A percentile compares a stretch with the other conserved stretches of the same genome.
These are phyloP conservation scores for Bombus balteatus DNA, from an alignment of 1,140 invertebrate species.

Conservation along the genomic window DNA sequence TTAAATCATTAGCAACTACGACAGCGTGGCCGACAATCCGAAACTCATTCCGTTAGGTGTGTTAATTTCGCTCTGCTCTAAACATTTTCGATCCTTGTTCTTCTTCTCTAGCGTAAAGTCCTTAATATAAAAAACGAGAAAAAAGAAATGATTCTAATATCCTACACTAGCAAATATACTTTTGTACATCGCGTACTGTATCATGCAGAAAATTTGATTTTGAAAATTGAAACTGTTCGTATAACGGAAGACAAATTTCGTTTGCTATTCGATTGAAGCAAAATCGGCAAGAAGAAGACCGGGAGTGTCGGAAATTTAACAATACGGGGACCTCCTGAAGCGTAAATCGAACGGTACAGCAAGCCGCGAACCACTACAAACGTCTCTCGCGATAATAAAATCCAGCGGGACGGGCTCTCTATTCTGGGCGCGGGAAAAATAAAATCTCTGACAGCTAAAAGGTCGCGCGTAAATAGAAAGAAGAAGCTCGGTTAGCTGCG, in stretches of 20 bases:
- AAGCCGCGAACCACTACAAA: too few species aligned
- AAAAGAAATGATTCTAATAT: too few species aligned
- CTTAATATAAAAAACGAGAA: not conserved
- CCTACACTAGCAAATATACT: too few species aligned
- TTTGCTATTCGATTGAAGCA: too few species aligned
- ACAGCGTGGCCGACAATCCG: constrained; percentile 69
- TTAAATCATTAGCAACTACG: constrained; percentile 76
- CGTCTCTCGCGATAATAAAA: not conserved
- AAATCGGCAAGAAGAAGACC: too few species aligned
- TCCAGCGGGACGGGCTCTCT: too few species aligned
- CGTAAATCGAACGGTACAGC: not conserved
- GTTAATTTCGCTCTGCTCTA: constrained; percentile 58
- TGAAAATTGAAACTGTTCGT: too few species aligned
- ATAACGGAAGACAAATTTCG: too few species aligned
- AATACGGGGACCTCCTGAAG: too few species aligned
- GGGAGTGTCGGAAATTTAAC: not conserved
- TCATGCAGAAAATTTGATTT: too few species aligned
- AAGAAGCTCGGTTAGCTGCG: constrained; percentile 10
- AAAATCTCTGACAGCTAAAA: constrained; percentile 34
- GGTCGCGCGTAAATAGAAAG: constrained; percentile 25
- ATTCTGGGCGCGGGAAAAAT: constrained; percentile 3
- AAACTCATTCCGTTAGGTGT: constrained; percentile 42
- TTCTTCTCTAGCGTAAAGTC: not conserved
- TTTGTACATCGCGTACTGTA: too few species aligned
- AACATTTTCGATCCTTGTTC: not conserved